Percentiles rank a stretch among this genome's conserved stretches.
These are phyloP conservation scores for Cassiopea andromeda DNA, from an alignment of 30 jellyfish, hydroid and myxozoan species.

Conservation along the genomic window DNA sequence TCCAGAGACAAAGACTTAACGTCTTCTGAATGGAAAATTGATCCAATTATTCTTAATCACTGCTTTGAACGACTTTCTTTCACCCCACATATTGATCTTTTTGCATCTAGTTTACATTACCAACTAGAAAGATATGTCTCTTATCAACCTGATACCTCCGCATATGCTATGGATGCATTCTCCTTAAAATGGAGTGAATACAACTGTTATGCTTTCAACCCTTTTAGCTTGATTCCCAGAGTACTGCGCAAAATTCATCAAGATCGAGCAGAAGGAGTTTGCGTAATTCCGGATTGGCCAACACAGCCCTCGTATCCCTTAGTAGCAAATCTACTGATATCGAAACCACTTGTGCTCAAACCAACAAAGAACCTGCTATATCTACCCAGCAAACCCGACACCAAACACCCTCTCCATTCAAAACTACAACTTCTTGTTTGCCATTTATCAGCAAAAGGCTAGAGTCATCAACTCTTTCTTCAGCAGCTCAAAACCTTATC, in stretches of 20 bases:
- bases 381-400: background rate
- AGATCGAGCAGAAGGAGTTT: slow-evolving; percentile 12
- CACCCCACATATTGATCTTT: slow-evolving; percentile 51
- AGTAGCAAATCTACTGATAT: background rate
- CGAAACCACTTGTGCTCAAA: background rate
- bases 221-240: slow-evolving; percentile 24
- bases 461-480: background rate
- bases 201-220: slow-evolving; percentile 59
- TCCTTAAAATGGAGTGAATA: slow-evolving; percentile 47
- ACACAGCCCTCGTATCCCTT: slow-evolving; percentile 19
- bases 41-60: background rate
- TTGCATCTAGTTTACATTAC: slow-evolving; percentile 19
- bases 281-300: slow-evolving; percentile 19
- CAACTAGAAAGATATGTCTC: slow-evolving; percentile 28
- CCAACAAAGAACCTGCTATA: slow-evolving; percentile 1
- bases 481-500: background rate
- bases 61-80: background rate
- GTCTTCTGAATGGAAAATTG: slow-evolving; percentile 39
- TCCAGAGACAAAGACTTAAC: slow-evolving; percentile 11
- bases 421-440: background rate
- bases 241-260: background rate
- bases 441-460: background rate
- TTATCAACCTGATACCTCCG: slow-evolving; percentile 52
- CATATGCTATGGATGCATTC: slow-evolving; percentile 50
- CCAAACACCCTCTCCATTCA: slow-evolving; percentile 5